These are phyloP conservation scores for Acleris laterana DNA, from an alignment of 2,888 invertebrate species.

Conservation along the genomic window DNA sequence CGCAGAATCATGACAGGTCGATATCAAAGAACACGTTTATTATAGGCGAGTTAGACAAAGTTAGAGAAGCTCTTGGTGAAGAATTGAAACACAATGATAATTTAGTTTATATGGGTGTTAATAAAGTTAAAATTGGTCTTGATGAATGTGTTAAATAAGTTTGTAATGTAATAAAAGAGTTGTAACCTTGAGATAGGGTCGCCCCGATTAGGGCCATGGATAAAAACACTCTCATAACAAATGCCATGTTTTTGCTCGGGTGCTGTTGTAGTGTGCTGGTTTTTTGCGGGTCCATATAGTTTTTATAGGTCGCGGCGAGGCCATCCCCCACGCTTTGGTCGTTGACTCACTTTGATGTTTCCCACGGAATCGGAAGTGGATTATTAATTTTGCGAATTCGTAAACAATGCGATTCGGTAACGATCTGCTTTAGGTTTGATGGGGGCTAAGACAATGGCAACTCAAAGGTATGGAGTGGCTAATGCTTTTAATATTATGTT, in stretches of 20 bases:
- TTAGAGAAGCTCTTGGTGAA: neutral
- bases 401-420: conserved; percentile 49
- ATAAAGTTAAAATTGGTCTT: neutral
- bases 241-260: conserved; percentile 62
- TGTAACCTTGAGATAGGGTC: conserved; percentile 62
- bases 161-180: conserved; percentile 2
- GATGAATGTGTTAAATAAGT: neutral
- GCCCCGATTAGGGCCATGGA: conserved; percentile 47
- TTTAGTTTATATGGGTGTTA: neutral
- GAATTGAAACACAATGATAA: no score
- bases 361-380: conserved; percentile 61
- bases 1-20: conserved; percentile 49
- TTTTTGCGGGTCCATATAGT: conserved; percentile 59
- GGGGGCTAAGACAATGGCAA: neutral
- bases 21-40: conserved; percentile 47
- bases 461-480: no score
- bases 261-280: conserved; percentile 52
- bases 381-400: conserved; percentile 42
- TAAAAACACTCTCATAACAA: conserved; percentile 52
- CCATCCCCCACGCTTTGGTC: conserved; percentile 63
- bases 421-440: conserved; percentile 34
- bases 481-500: no score
- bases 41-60: conserved; percentile 37
- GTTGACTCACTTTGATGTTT: conserved; percentile 55
- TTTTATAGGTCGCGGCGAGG: conserved; percentile 77